These are phyloP conservation scores for Chymomyza amoena DNA, from an alignment of 2,888 invertebrate species.

Conservation along the genomic window DNA sequence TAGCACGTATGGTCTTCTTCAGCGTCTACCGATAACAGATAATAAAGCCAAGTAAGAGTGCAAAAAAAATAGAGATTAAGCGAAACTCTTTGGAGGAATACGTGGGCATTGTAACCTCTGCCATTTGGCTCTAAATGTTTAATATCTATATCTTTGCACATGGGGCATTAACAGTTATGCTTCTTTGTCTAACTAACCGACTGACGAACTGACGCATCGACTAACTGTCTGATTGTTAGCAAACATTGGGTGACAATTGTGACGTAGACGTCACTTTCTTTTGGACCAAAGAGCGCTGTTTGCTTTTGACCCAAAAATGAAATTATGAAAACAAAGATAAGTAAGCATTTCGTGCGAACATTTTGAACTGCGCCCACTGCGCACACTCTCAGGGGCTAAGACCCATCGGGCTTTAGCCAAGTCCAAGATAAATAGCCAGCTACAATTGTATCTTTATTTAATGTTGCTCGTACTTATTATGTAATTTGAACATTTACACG, in stretches of 20 bases:
- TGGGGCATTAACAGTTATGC: not conserved
- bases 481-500: slow-evolving; percentile 62
- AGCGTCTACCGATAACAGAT: not conserved
- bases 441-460: slow-evolving; percentile 62
- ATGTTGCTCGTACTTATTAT: slow-evolving; percentile 45
- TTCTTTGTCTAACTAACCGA: not conserved
- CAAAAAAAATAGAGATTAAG: not conserved
- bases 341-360: slow-evolving; percentile 48
- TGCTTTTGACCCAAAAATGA: slow-evolving; percentile 29
- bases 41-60: not conserved
- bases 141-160: not conserved
- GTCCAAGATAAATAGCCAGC: slow-evolving; percentile 55
- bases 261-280: slow-evolving; percentile 34
- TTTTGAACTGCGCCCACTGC: slow-evolving; percentile 33
- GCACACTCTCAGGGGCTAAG: slow-evolving; percentile 1
- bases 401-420: not conserved
- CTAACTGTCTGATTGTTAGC: not conserved
- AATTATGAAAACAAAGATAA: not conserved
- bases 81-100: not conserved
- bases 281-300: slow-evolving; percentile 21
- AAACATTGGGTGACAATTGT: not conserved
- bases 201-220: not conserved
- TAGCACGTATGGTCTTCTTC: slow-evolving; percentile 42
- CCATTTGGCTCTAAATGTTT: slow-evolving; percentile 63
- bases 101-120: not conserved